Percentiles rank a stretch among this genome's conserved stretches.
phyloP scores from a whole-genome alignment of 2,888 invertebrate genomes.

The Trimorus sp. region DNA sequence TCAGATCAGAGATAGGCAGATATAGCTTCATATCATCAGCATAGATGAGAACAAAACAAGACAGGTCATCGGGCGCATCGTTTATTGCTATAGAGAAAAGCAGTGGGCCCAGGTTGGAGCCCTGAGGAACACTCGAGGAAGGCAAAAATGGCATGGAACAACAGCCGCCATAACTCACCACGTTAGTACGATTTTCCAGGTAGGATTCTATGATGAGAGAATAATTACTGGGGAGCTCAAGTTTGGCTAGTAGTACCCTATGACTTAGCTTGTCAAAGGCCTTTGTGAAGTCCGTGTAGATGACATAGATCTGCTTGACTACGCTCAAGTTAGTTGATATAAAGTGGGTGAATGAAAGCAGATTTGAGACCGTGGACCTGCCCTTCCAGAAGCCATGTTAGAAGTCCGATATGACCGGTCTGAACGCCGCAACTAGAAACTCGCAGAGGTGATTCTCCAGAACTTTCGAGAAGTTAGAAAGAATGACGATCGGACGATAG shows the following conservation, averaged over 20 bases:
- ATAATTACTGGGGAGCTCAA: neutral
- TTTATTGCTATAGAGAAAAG: conserved; percentile 71
- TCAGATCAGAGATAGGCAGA: too few species aligned
- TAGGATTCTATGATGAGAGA: neutral
- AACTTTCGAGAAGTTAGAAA: conserved; percentile 7
- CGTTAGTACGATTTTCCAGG: neutral
- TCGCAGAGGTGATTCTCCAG: conserved; percentile 4
- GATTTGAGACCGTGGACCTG: neutral
- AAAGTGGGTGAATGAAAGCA: neutral
- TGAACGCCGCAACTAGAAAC: neutral
- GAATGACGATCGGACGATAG: conserved; percentile 14
- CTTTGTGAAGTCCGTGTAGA: conserved; percentile 12
- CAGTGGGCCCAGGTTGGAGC: conserved; percentile 45
- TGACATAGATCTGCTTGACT: conserved; percentile 10
- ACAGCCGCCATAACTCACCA: neutral
- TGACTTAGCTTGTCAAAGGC: conserved; percentile 12
- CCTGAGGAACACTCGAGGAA: conserved; percentile 8
- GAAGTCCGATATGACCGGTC: neutral
- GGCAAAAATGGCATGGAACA: neutral
- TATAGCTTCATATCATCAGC: too few species aligned
- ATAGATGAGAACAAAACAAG: neutral
- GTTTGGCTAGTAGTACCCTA: neutral
- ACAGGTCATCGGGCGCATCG: neutral
- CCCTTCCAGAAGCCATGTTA: conserved; percentile 15
- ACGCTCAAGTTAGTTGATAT: neutral